Evolutionary conservation across 2,888 invertebrate species (phyloP).

Genomic region (Ctenicera cuprea): DNA sequence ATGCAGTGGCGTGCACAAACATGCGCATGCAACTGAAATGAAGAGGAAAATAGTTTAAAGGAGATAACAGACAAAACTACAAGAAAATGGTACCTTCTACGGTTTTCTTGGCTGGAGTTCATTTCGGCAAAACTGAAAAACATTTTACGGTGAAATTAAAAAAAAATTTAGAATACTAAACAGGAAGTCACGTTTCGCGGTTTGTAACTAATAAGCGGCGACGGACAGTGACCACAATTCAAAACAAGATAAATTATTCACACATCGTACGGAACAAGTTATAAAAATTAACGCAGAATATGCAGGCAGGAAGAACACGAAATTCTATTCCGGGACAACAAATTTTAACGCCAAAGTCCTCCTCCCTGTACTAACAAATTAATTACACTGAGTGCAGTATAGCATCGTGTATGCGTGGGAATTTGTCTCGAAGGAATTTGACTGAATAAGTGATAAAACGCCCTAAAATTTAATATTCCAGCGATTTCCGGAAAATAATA

Average conservation of each 20-base stretch:
- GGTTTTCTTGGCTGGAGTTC: slow-evolving; percentile 70
- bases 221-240: slow-evolving; percentile 45
- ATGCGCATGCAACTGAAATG: background rate
- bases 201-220: slow-evolving; percentile 31
- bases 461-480: background rate
- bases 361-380: slow-evolving; percentile 13
- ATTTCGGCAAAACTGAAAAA: slow-evolving; percentile 70
- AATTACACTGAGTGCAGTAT: slow-evolving; percentile 21
- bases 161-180: slow-evolving; percentile 34
- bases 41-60: background rate
- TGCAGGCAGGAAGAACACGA: slow-evolving; percentile 35
- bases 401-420: slow-evolving; percentile 26
- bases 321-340: slow-evolving; percentile 22
- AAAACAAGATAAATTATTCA: slow-evolving; percentile 42
- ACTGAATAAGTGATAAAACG: background rate
- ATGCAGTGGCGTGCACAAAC: slow-evolving; percentile 40
- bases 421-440: slow-evolving; percentile 13
- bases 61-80: slow-evolving; percentile 13
- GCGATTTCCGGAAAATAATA: background rate
- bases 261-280: slow-evolving; percentile 24
- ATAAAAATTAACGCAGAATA: slow-evolving; percentile 32
- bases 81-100: slow-evolving; percentile 68
- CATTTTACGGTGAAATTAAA: slow-evolving; percentile 49
- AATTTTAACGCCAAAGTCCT: background rate
- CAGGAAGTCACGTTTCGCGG: slow-evolving; percentile 51